Base-by-base conservation (phyloP, 2,888 invertebrate genomes). In the Drosophila maculinotata region DNA sequence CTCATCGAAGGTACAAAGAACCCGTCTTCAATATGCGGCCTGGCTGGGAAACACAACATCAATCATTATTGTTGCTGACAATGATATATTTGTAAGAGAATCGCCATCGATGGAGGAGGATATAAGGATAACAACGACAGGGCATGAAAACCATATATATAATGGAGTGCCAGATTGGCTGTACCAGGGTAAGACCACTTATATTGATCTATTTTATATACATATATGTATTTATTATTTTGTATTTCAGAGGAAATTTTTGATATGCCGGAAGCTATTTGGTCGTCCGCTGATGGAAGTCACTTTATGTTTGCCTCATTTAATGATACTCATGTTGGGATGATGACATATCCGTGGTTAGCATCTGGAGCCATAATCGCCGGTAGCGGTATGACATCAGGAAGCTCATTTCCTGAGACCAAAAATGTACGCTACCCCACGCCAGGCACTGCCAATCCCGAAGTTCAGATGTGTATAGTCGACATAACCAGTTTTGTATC, bases 91-190 rank as follows among this genome's bases (percentile, higher is more conserved):
- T 92, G 94, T 97, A 85, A 93, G 96, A 85, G 93, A 94, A 76
- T 93, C 95, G 41, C 96, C 96, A 1, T 93, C 95, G 45, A 92
- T 92, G 63, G 94, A 95, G 73, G 93, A 94, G 69, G 94, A 96
- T 79, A 92, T 94, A 57, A 93, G 95, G 45, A 93, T 97, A 89
- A 97, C 97, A 48, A 93, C 93, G 89, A 95, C 95, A 48, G 96
- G 96, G 28, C 92, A 93, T 75, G 95, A 96, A n/a, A 96, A 96
- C 58, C 92, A 95, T 57, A 93, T 98, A 58, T 98, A 96, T 93
- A 98, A 98, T 91, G 98, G 98, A 53, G 94, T 98, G 28, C 96
- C 98, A 14, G 98, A 99, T 91, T 99, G 98, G 98, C 92, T 99
- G 25, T 99, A 99, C 92, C 98, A 98, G 94, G 97, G 97, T 97